Evolutionary conservation across 2,797 vertebrate genomes (phyloP).

Genomic region (Tamandua tetradactyla): DNA sequence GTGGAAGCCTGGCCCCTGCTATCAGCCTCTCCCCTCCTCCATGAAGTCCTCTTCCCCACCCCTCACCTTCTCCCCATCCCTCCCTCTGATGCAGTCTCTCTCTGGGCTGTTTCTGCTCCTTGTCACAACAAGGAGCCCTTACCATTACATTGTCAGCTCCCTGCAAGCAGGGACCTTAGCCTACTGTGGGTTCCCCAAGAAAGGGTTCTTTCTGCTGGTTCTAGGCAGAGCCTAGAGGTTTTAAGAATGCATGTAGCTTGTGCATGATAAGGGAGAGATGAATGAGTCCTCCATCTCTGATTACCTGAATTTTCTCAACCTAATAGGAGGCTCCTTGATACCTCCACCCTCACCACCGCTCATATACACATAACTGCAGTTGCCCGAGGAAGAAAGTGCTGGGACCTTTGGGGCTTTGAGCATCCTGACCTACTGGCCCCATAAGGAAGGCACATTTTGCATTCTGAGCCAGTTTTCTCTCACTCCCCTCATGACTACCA

Average conservation of each 20-base stretch:
- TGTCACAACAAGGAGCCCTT: background rate
- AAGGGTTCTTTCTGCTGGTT: too few relatives aligned
- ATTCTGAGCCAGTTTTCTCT: background rate
- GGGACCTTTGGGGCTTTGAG: background rate
- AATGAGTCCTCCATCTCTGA: background rate
- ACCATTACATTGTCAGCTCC: background rate
- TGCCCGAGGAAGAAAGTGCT: background rate
- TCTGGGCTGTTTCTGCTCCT: background rate
- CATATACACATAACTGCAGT: background rate
- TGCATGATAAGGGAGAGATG: background rate
- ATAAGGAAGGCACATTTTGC: background rate
- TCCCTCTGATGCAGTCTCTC: background rate
- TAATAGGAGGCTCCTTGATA: conserved; percentile 32
- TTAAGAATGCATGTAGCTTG: conserved; percentile 12
- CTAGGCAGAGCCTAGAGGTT: too few relatives aligned
- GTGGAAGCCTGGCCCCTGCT: background rate
- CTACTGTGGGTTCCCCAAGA: conserved; percentile 46
- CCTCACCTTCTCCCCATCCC: background rate
- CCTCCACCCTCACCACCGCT: background rate
- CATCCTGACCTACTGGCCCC: background rate
- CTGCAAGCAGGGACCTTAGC: background rate
- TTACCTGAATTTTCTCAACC: background rate
- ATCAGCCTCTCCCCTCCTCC: background rate
- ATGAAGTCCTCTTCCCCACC: background rate
- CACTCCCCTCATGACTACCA: background rate